Conservation (phyloP, 1,140 invertebrate species). For the Charaxes varanes region DNA sequence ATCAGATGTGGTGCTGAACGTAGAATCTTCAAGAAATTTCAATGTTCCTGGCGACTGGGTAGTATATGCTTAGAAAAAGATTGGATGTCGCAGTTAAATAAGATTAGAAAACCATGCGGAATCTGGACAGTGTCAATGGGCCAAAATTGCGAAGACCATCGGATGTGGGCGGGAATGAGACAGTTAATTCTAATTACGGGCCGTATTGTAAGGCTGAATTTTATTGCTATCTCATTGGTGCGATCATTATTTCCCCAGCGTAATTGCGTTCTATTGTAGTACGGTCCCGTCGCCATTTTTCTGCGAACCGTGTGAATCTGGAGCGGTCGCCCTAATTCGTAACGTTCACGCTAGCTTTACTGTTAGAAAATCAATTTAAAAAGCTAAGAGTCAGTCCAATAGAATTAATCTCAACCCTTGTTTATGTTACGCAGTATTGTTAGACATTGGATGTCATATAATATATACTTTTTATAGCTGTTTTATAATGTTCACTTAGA, state of each 20-base stretch:
- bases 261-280: constrained; percentile 66
- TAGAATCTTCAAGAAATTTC: too few species aligned
- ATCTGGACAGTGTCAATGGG: constrained; percentile 49
- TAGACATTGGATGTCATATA: too few species aligned
- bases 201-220: constrained; percentile 65
- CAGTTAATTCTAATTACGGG: constrained; percentile 73
- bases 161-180: constrained; percentile 65
- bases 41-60: too few species aligned
- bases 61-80: too few species aligned
- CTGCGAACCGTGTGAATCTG: constrained; percentile 59
- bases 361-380: too few species aligned
- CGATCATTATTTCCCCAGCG: constrained; percentile 48
- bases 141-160: constrained; percentile 49
- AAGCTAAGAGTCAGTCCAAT: neutral
- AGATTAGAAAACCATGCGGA: too few species aligned
- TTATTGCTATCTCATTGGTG: constrained; percentile 71
- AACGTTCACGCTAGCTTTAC: constrained; percentile 19
- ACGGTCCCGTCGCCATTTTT: constrained; percentile 46
- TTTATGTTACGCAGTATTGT: too few species aligned
- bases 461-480: too few species aligned
- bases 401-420: too few species aligned
- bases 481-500: too few species aligned
- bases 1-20: too few species aligned
- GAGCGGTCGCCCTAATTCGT: constrained; percentile 35
- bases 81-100: too few species aligned